Base-by-base conservation (phyloP, 2,797 vertebrate species). In the Leptoclinus maculatus region DNA sequence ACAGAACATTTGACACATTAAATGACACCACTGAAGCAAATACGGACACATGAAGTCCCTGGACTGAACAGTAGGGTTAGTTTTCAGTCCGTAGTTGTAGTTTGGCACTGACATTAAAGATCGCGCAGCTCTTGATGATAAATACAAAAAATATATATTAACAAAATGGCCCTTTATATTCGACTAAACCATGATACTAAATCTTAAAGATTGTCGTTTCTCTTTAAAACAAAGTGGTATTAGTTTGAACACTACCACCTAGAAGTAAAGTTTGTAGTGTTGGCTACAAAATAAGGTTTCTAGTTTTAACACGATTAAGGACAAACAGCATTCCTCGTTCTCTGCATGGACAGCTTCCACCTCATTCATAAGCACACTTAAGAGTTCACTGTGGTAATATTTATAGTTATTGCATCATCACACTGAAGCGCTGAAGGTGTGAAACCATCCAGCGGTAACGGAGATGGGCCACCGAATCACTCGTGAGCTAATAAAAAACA, bases 31-130 rank as follows among this genome's bases (percentile, higher is more conserved):
- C 3, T 54, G 51, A 51, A 49, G 47, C n/a, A 68, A 71, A 75
- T 19, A 47, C 9, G 29, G 47, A 70, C 49, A 23, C 25, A 14
- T 70, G 25, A 53, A 67, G 47, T 39, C 14, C 66, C 36, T 19
- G 39, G 34, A 76, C 75, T 60, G 59, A 65, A 39, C 2, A 4
- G 53, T 63, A 9, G 36, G 43, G 72, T 65, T 74, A 59, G 47
- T 80, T 75, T 80, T 78, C 21, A 83, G 63, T 70, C 74, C 72
- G 54, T 36, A 59, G 53, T 66, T 49, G 32, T 7, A 62, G n/a
- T 76, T 82, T 84, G 85, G 77, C 72, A 87, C 71, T 2, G n/a
- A 76, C 34, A 63, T 67, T 66, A 67, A 68, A 65, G 9, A 69
- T 57, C 16, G 53, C 32, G 56, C 27, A 85, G 64, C 25, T 63